Evolutionary conservation across 2,797 vertebrate genomes (phyloP).

Genomic region (Sternotherus odoratus): DNA sequence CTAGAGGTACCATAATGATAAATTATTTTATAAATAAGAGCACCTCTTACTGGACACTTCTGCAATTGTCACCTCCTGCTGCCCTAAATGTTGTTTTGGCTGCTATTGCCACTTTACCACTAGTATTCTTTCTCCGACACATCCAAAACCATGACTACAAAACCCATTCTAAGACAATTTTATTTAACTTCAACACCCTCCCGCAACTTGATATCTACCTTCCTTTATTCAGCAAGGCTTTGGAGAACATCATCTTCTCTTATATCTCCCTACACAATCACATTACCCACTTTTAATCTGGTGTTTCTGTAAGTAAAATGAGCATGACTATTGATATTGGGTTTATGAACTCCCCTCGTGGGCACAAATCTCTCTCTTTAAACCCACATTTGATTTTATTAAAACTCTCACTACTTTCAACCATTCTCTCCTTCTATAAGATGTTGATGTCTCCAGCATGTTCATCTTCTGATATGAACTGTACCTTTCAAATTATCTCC

Average conservation of each 20-base stretch:
- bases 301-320: slow-evolving; percentile 40
- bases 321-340: slow-evolving; percentile 13
- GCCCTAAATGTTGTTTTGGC: background rate
- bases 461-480: slow-evolving; percentile 15
- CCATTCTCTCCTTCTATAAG: slow-evolving; percentile 6
- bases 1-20: accelerated
- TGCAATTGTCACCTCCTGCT: background rate
- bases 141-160: background rate
- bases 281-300: background rate
- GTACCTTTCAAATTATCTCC: background rate
- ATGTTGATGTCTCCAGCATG: slow-evolving; percentile 5
- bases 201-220: slow-evolving; percentile 3
- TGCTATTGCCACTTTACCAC: background rate
- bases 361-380: slow-evolving; percentile 6
- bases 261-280: slow-evolving; percentile 25
- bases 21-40: background rate
- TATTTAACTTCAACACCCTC: background rate
- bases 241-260: slow-evolving; percentile 16
- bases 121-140: background rate
- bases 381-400: background rate
- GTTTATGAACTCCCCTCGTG: slow-evolving; percentile 5
- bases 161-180: background rate
- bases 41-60: background rate
- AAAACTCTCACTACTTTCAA: background rate
- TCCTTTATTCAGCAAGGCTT: slow-evolving; percentile 19